A percentile compares a stretch with the other conserved stretches of the same genome.
phyloP scores from a whole-genome alignment of 2,113 vertebrate genomes.

The Sminthopsis crassicaudata region DNA sequence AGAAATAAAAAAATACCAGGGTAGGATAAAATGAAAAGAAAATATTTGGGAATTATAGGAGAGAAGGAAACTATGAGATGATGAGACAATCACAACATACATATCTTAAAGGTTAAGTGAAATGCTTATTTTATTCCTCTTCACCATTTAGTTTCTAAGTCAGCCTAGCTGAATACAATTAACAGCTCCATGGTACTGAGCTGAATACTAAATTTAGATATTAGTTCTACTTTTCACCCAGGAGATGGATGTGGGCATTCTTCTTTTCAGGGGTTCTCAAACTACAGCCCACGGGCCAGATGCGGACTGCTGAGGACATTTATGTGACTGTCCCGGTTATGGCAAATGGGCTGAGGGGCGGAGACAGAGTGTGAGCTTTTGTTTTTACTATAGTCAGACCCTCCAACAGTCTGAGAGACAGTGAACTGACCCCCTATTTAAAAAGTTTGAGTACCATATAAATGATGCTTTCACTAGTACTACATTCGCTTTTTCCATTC shows the following conservation, averaged over 20 bases:
- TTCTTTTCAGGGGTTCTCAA: too few species aligned
- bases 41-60: slow-evolving; percentile 32
- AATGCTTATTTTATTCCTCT: slow-evolving; percentile 78
- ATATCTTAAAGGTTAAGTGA: slow-evolving; percentile 77
- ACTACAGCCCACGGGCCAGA: too few species aligned
- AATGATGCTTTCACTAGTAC: slow-evolving; percentile 48
- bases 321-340: too few species aligned
- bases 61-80: slow-evolving; percentile 52
- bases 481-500: slow-evolving; percentile 11
- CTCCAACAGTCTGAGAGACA: too few species aligned
- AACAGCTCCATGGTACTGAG: slow-evolving; percentile 57
- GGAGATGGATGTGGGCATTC: slow-evolving; percentile 57
- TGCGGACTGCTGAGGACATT: too few species aligned
- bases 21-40: neutral
- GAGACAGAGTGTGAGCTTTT: too few species aligned
- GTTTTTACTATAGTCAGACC: too few species aligned
- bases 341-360: too few species aligned
- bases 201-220: slow-evolving; percentile 79
- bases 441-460: too few species aligned
- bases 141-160: slow-evolving; percentile 60
- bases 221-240: slow-evolving; percentile 62
- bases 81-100: slow-evolving; percentile 62
- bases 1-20: neutral
- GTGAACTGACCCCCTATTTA: too few species aligned
- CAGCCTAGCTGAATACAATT: slow-evolving; percentile 75